Conservation (phyloP, 2,113 vertebrate genomes). For the Elephantulus edwardii region DNA sequence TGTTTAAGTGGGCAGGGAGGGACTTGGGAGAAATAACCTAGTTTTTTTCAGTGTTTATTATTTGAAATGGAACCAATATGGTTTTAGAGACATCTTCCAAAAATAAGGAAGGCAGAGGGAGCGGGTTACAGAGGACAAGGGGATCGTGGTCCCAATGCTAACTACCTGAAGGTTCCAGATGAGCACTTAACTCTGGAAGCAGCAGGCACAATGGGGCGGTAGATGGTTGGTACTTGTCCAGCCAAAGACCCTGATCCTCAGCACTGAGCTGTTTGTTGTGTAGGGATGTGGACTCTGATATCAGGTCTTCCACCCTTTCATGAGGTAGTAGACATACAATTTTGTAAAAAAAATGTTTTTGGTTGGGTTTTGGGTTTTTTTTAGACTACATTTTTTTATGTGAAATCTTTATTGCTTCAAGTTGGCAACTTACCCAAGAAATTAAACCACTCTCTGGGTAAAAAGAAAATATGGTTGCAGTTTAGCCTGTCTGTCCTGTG, state of each 20-base stretch:
- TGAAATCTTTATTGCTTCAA: background rate
- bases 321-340: too few relatives aligned
- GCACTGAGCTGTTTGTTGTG: background rate
- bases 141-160: background rate
- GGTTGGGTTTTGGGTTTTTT: too few relatives aligned
- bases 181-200: background rate
- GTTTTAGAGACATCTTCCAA: background rate
- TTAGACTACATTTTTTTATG: background rate
- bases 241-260: background rate
- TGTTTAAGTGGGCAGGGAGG: constrained; percentile 52
- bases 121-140: background rate
- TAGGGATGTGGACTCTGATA: background rate
- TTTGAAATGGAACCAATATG: background rate
- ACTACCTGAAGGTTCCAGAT: background rate
- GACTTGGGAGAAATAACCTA: constrained; percentile 4
- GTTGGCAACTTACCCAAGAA: constrained; percentile 5
- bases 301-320: background rate
- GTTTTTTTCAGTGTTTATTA: constrained; percentile 36
- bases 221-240: background rate
- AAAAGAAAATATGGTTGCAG: background rate
- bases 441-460: background rate
- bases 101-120: background rate
- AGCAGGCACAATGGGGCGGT: background rate
- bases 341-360: too few relatives aligned
- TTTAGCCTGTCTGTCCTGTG: background rate